phyloP scores from a whole-genome alignment of 2,888 invertebrate genomes.

The Electrophaes corylata region DNA sequence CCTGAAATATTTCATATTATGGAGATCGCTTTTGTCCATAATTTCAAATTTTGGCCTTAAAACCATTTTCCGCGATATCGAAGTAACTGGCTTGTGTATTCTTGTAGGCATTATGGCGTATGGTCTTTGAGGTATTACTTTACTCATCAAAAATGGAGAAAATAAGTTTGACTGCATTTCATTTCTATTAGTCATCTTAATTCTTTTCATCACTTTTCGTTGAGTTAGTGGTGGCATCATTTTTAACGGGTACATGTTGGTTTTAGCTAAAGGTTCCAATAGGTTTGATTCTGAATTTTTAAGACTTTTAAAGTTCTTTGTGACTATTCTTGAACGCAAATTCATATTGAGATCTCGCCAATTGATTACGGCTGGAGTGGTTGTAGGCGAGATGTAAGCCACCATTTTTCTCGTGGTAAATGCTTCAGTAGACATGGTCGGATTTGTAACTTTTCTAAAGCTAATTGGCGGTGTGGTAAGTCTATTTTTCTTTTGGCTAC shows the following conservation, averaged over 20 bases:
- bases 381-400: background rate
- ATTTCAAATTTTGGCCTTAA: slow-evolving; percentile 51
- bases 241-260: slow-evolving; percentile 50
- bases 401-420: background rate
- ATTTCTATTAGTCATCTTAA: slow-evolving; percentile 45
- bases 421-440: background rate
- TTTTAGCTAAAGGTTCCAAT: slow-evolving; percentile 50
- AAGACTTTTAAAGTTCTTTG: slow-evolving; percentile 33
- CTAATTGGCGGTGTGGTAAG: background rate
- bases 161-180: slow-evolving; percentile 55
- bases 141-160: slow-evolving; percentile 25
- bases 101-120: slow-evolving; percentile 20
- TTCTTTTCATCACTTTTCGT: slow-evolving; percentile 47
- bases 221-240: slow-evolving; percentile 39
- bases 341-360: slow-evolving; percentile 13
- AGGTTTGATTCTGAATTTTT: slow-evolving; percentile 26
- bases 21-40: slow-evolving; percentile 28
- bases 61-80: slow-evolving; percentile 40
- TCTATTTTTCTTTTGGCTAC: background rate
- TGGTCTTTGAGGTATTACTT: slow-evolving; percentile 31
- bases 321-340: slow-evolving; percentile 23
- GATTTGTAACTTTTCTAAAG: background rate
- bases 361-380: background rate
- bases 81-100: slow-evolving; percentile 19
- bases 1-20: slow-evolving; percentile 28